Evolutionary conservation across 2,888 invertebrate species (phyloP).

Genomic region (Epistrophe eligans): DNA sequence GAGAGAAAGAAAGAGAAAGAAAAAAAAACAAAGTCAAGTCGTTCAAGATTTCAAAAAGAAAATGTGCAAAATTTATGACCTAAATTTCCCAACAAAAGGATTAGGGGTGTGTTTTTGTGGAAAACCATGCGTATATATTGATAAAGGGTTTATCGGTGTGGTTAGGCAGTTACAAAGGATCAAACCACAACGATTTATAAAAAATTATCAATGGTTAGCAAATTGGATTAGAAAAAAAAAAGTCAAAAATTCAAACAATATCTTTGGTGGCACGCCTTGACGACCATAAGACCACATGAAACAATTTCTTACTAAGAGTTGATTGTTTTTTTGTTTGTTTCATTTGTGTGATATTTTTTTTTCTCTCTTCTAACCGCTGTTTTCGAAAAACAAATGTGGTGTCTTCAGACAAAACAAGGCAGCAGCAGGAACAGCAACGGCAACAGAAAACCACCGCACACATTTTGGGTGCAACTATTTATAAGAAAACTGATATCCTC

Average conservation of each 20-base stretch:
- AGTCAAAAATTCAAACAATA: constrained; percentile 64
- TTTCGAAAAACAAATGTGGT: constrained; percentile 21
- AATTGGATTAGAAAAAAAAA: constrained; percentile 73
- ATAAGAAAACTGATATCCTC: constrained; percentile 48
- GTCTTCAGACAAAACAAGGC: constrained; percentile 10
- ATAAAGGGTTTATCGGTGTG: constrained; percentile 61
- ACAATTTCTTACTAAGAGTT: constrained; percentile 51
- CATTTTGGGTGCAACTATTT: constrained; percentile 32
- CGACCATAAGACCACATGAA: constrained; percentile 43
- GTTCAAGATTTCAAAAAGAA: constrained; percentile 43
- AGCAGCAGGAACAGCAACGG: background rate
- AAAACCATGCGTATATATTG: constrained; percentile 59
- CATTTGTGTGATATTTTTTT: background rate
- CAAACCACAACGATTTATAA: constrained; percentile 59
- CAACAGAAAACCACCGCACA: background rate
- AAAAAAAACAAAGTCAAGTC: constrained; percentile 40
- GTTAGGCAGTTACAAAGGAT: constrained; percentile 61
- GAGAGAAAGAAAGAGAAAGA: background rate
- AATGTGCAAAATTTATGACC: constrained; percentile 54
- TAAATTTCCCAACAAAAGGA: constrained; percentile 65
- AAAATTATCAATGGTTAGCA: constrained; percentile 69
- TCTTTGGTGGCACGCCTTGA: constrained; percentile 51
- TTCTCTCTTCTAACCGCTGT: background rate
- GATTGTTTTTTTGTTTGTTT: constrained; percentile 27
- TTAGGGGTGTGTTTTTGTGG: constrained; percentile 68